Base-by-base conservation (phyloP, 2,888 invertebrate genomes). In the Rapana venosa region DNA sequence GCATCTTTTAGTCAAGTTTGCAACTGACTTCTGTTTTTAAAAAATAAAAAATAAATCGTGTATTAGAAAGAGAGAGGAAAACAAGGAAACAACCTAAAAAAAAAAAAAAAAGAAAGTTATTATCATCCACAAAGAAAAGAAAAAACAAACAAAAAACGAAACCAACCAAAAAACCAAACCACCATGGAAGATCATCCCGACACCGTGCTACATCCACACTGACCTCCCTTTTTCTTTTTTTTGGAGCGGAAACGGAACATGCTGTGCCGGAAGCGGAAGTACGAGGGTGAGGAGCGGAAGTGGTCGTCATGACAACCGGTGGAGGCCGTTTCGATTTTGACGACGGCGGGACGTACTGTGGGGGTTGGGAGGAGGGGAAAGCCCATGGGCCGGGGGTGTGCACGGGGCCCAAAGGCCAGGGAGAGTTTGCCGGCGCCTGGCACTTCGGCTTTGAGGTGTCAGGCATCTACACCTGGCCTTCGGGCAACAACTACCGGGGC, bases 251-350 rank as follows among this genome's bases (percentile, higher is more conserved):
- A 79, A 32, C 77, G 77, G 77, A 79, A 79, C 77, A 79, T 79
- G 77, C 77, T 79, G 77, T 79, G 77, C 74, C 79, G 79, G 79
- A 79, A 79, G 79, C 79, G 79, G 87, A 74, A 66, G 36, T 17
- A 26, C 11, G 13, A 17, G 36, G 70, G 74, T 32, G 20, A 87
- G 56, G 15, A 61, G 79, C 47, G 84, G 84, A 47, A 58, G 91
- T 47, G 13, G 86, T 36, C 81, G 66, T 70, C 70, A 95, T 95
- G 95, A 95, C 94, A 91, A 92, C 94, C 58, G 95, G 95, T 87
- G 99, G 99, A 95, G 99, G 99, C 95, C 98, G 99, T 95, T 99
- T 99, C 97, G 99, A 99, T 97, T 99, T 99, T 97, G 99, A 99
- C 97, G 99, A 99, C 97, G 99, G 99, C 95, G 99, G 99, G 94